A percentile compares a stretch with the other conserved stretches of the same genome.
Conservation (phyloP, 1,140 invertebrate genomes). For the Zaprionus africanus region DNA sequence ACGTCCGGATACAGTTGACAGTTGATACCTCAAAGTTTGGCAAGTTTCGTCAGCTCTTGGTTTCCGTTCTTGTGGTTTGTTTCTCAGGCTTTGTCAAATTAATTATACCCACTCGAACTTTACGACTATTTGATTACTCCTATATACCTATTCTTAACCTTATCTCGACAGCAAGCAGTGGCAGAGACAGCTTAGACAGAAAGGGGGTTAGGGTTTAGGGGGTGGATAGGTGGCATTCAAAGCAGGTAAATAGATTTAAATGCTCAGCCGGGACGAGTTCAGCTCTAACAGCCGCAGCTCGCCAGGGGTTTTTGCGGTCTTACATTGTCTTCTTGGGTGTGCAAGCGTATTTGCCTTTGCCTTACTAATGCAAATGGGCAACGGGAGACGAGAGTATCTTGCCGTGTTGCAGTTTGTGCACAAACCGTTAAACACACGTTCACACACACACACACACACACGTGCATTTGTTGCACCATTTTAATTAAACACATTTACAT, state of each 20-base stretch:
- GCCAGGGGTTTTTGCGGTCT: conserved; percentile 25
- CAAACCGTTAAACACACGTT: conserved; percentile 40
- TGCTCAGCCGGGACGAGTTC: conserved; percentile 31
- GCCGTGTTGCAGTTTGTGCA: conserved; percentile 44
- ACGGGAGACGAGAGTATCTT: conserved; percentile 23
- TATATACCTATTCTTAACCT: conserved; percentile 39
- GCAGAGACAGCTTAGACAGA: background rate
- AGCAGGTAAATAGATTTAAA: conserved; percentile 72
- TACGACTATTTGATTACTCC: conserved; percentile 57
- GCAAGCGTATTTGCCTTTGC: conserved; percentile 47
- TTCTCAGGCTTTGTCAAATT: conserved; percentile 48
- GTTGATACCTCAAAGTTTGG: conserved; percentile 44
- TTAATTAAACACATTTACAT: conserved; percentile 76
- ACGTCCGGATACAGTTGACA: conserved; percentile 9
- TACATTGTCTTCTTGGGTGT: conserved; percentile 41
- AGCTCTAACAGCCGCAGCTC: conserved; percentile 21
- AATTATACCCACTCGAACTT: conserved; percentile 55
- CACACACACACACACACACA: conserved; percentile 13
- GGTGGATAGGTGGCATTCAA: conserved; percentile 6
- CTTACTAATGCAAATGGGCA: conserved; percentile 71
- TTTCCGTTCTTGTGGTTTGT: conserved; percentile 52
- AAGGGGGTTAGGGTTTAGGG: background rate
- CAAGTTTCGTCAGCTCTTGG: conserved; percentile 44
- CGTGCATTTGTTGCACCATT: conserved; percentile 58
- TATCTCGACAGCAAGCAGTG: conserved; percentile 18